A percentile compares a stretch with the other conserved stretches of the same genome.
Evolutionary conservation across 1,140 invertebrate genomes (phyloP).

Genomic region (Armadillidium nasatum): DNA sequence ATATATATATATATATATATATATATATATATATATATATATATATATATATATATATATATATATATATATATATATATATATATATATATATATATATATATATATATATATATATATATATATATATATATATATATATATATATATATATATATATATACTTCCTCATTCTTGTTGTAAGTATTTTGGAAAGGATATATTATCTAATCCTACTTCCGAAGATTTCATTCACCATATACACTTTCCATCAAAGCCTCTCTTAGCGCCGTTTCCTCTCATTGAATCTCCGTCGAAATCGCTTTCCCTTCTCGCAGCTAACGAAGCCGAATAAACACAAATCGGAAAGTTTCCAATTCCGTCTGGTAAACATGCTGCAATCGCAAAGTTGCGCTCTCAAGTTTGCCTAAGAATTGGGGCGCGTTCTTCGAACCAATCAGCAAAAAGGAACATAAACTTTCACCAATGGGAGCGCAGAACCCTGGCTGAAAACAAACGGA

Average conservation of each 20-base stretch:
- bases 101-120: slow-evolving; percentile 19
- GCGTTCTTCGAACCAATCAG: slow-evolving; percentile 19
- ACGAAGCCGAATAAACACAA: slow-evolving; percentile 25
- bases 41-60: background rate
- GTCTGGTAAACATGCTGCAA: slow-evolving; percentile 18
- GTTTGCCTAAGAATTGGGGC: slow-evolving; percentile 30
- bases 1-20: slow-evolving; percentile 25
- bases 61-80: slow-evolving; percentile 26
- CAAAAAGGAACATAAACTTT: slow-evolving; percentile 16
- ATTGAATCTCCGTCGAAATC: background rate
- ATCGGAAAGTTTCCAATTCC: slow-evolving; percentile 17
- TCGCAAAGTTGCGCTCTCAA: slow-evolving; percentile 17
- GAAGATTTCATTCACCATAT: background rate
- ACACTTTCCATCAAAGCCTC: background rate
- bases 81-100: slow-evolving; percentile 24
- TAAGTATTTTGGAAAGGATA: background rate
- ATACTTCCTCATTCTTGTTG: background rate
- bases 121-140: background rate
- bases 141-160: slow-evolving; percentile 26
- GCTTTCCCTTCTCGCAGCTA: background rate
- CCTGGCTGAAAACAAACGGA: slow-evolving; percentile 28
- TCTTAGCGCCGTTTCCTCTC: background rate
- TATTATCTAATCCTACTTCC: slow-evolving; percentile 2
- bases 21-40: slow-evolving; percentile 21
- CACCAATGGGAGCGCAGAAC: slow-evolving; percentile 22